These are phyloP conservation scores for Eulemur mongoz DNA, from an alignment of 2,797 vertebrate genomes.

Conservation along the genomic window DNA sequence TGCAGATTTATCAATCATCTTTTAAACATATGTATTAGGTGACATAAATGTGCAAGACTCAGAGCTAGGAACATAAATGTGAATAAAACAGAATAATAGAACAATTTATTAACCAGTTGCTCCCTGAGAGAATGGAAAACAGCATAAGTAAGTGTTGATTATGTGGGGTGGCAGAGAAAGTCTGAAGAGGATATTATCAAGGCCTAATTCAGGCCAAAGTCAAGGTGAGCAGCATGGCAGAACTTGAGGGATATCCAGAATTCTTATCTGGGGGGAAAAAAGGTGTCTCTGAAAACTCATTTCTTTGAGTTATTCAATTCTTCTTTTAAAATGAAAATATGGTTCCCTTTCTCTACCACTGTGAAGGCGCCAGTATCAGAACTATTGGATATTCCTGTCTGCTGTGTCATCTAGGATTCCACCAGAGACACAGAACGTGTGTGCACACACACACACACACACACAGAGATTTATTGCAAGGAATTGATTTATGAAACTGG, in stretches of 20 bases:
- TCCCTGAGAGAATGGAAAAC: background rate
- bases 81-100: conserved; percentile 21
- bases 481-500: background rate
- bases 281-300: background rate
- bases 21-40: conserved; percentile 2
- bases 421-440: background rate
- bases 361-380: background rate
- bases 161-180: background rate
- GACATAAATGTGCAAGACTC: background rate
- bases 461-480: background rate
- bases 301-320: background rate
- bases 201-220: background rate
- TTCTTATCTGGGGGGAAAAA: background rate
- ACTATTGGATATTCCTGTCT: background rate
- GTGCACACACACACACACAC: background rate
- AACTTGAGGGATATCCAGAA: background rate
- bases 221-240: background rate
- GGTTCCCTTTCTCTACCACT: background rate
- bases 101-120: background rate
- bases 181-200: background rate
- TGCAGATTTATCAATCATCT: background rate
- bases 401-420: background rate
- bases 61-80: background rate
- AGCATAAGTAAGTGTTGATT: background rate
- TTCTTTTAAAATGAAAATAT: conserved; percentile 5